Evolutionary conservation across 1,140 invertebrate species (phyloP), one percentile per base, ranked within the genome.

Genomic region (Parasteatoda tepidariorum): DNA sequence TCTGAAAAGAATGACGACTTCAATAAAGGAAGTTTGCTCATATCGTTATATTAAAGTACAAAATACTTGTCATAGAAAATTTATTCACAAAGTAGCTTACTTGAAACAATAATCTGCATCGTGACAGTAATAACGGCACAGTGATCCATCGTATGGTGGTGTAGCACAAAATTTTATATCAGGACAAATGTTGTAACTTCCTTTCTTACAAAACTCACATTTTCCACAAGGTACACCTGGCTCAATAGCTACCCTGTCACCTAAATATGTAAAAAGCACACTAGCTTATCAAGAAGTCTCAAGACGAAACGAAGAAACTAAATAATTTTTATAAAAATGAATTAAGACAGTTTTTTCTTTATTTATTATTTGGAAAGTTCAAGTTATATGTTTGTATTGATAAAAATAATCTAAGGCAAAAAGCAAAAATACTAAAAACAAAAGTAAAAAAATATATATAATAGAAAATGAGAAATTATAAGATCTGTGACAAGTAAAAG

Each of bases 241-340:
- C 89, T 98, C 97, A 82, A 98, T 94, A 1, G 96, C 96, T 3
- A 98, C 96, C 64, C 96, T 91, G 90, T 98, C 97, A 1, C 97
- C 96, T 92, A 84, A 0, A 57, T 55, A 41, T 28, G 31, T 41
- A 48, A 2, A 48, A n/a, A n/a, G n/a, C n/a, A n/a, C n/a, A n/a
- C n/a, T n/a, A n/a, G n/a, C n/a, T n/a, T n/a, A n/a, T n/a, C n/a
- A n/a, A n/a, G n/a, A n/a, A n/a, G n/a, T n/a, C n/a, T n/a, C n/a
- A n/a, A n/a, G n/a, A n/a, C n/a, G n/a, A n/a, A n/a, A n/a, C n/a
- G n/a, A n/a, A n/a, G n/a, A n/a, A n/a, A n/a, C n/a, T n/a, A n/a
- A n/a, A n/a, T n/a, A n/a, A n/a, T n/a, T n/a, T n/a, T n/a, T n/a
- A n/a, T n/a, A n/a, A n/a, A n/a, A n/a, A n/a, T n/a, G n/a, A n/a